phyloP scores from a whole-genome alignment of 2,888 invertebrate genomes.

The Cerastoderma edule region DNA sequence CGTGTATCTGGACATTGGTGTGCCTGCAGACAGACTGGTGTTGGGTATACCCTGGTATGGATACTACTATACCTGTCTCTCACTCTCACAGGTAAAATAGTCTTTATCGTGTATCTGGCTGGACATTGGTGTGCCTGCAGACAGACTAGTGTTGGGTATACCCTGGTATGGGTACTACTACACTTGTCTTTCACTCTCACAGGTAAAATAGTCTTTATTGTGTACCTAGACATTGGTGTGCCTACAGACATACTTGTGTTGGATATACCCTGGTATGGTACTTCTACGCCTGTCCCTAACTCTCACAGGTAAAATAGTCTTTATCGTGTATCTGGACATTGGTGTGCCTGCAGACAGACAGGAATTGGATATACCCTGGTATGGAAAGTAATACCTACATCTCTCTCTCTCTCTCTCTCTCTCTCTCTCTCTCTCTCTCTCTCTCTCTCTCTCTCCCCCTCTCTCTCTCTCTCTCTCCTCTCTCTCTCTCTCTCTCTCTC shows the following conservation, averaged over 20 bases:
- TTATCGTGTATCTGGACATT: no score
- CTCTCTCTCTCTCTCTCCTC: no score
- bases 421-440: no score
- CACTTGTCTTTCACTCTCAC: conserved; percentile 69
- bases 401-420: conserved; percentile 36
- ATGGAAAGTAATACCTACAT: conserved; percentile 83
- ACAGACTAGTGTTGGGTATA: conserved; percentile 82
- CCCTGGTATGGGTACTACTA: conserved; percentile 84
- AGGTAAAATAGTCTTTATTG: conserved; percentile 34
- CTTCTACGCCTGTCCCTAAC: not conserved
- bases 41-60: no score
- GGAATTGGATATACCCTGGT: conserved; percentile 84
- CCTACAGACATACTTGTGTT: not conserved
- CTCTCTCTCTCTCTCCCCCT: no score
- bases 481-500: conserved; percentile 26
- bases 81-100: no score
- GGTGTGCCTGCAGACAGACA: conserved; percentile 76
- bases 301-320: not conserved
- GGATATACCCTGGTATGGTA: not conserved
- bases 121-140: conserved; percentile 71
- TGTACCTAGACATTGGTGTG: not conserved
- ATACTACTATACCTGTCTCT: no score
- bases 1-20: no score
- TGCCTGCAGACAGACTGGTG: no score
- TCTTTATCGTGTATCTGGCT: no score